Base-by-base conservation (phyloP, 2,797 vertebrate species). In the Melanotaenia pygmaea region DNA sequence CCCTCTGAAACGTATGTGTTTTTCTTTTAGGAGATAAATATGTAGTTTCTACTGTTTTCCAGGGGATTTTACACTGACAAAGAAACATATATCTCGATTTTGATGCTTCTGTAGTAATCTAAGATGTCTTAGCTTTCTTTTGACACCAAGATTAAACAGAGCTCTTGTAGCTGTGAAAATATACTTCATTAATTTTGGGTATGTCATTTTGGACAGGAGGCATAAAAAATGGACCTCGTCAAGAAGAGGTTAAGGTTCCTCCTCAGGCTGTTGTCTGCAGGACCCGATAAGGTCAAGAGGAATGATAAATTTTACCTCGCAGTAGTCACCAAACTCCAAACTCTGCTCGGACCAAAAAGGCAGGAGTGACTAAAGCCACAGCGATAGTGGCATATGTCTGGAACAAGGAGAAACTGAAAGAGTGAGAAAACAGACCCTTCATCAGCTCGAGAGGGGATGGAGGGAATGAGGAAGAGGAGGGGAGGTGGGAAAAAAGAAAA, bases 381-480 rank as follows among this genome's bases (percentile, higher is more conserved):
- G 93, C 94, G 93, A 92, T 90, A 90, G 93, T 89, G 90, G 90
- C 91, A 86, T 91, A 89, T 93, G 94, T 91, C 90, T 85, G 82
- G 83, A 92, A 91, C 81, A 5, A n/a, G 26, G 67, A 72, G 75
- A 75, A 82, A 81, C 38, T 34, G 63, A 82, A 63, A 79, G 63
- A 64, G 69, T 80, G 81, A 76, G 71, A 69, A 81, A 85, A 73
- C 74, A 60, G 78, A 80, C 47, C 64, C 71, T 83, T 59, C 22
- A 50, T 40, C 59, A 53, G 45, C 79, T 77, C 67, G 14, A 35
- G 71, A 83, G 84, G 81, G 84, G 84, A 87, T 45, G 51, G 72
- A 76, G 74, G 54, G 67, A 75, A 71, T 28, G 51, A 70, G 67
- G 24, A 50, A 79, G 73, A 74, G 63, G 67, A 72, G 70, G 67